These are phyloP conservation scores for Tenthredo mesomela DNA, from an alignment of 2,888 invertebrate genomes.

Conservation along the genomic window DNA sequence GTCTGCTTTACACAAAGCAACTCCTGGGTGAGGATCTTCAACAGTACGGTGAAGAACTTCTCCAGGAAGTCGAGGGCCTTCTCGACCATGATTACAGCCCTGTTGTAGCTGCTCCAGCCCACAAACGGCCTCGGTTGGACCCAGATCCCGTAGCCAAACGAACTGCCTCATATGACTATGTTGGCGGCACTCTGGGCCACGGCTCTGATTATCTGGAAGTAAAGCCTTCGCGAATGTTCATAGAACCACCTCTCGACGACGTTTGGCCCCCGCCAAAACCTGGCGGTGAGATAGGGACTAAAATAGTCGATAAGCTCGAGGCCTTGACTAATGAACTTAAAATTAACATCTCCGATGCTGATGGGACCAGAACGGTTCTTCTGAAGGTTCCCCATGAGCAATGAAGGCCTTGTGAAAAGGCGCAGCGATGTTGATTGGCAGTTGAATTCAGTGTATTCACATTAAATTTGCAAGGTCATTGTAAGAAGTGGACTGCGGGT, in stretches of 20 bases:
- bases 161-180: slow-evolving; percentile 61
- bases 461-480: slow-evolving; percentile 3
- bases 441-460: slow-evolving; percentile 18
- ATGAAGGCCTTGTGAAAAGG: slow-evolving; percentile 52
- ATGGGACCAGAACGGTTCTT: slow-evolving; percentile 73
- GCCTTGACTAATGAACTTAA: slow-evolving; percentile 72
- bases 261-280: slow-evolving; percentile 81
- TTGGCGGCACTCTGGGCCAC: slow-evolving; percentile 65
- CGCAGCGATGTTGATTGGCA: slow-evolving; percentile 8
- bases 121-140: slow-evolving; percentile 71
- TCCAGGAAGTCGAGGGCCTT: slow-evolving; percentile 73
- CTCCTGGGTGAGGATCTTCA: slow-evolving; percentile 72
- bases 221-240: slow-evolving; percentile 74
- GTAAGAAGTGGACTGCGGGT: not conserved
- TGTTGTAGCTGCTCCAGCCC: slow-evolving; percentile 67
- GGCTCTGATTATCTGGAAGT: slow-evolving; percentile 59
- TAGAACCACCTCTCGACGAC: slow-evolving; percentile 82
- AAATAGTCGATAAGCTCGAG: slow-evolving; percentile 70
- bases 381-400: slow-evolving; percentile 73
- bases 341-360: slow-evolving; percentile 73
- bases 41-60: slow-evolving; percentile 72
- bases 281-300: slow-evolving; percentile 56
- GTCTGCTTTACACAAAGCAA: slow-evolving; percentile 73
- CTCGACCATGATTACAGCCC: slow-evolving; percentile 75
- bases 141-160: slow-evolving; percentile 64